A percentile compares a stretch with the other conserved stretches of the same genome.
Conservation (phyloP, 2,888 invertebrate genomes). For the Papilio demoleus region DNA sequence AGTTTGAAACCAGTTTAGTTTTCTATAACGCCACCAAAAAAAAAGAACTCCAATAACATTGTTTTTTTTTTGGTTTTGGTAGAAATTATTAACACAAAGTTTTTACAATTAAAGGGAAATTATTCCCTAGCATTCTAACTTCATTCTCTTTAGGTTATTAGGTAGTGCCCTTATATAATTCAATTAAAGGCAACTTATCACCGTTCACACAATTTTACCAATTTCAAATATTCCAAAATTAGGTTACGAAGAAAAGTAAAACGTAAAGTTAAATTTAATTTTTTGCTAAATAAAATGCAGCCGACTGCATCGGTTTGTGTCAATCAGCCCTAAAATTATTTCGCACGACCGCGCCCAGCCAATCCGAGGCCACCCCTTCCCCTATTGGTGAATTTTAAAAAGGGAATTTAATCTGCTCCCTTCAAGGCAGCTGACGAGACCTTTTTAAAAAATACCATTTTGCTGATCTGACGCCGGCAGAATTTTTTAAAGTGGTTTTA, state of each 20-base stretch:
- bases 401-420: conserved; percentile 79
- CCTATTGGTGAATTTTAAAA: conserved; percentile 81
- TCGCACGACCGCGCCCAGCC: conserved; percentile 71
- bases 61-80: no score
- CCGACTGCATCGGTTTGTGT: conserved; percentile 57
- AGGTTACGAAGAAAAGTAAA: background rate
- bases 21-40: background rate
- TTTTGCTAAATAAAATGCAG: conserved; percentile 42
- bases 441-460: conserved; percentile 32
- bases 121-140: no score
- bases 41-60: no score
- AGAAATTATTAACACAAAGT: no score
- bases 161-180: no score
- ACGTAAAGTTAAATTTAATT: conserved; percentile 15
- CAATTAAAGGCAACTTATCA: no score
- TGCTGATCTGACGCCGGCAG: background rate
- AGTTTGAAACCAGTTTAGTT: background rate
- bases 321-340: conserved; percentile 74
- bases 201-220: no score
- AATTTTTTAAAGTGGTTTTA: background rate
- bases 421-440: conserved; percentile 52
- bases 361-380: conserved; percentile 76
- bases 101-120: no score
- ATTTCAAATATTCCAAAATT: conserved; percentile 29
- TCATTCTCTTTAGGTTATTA: no score